These are phyloP conservation scores for Neotoma lepida DNA, from an alignment of 2,113 vertebrate genomes.

Conservation along the genomic window DNA sequence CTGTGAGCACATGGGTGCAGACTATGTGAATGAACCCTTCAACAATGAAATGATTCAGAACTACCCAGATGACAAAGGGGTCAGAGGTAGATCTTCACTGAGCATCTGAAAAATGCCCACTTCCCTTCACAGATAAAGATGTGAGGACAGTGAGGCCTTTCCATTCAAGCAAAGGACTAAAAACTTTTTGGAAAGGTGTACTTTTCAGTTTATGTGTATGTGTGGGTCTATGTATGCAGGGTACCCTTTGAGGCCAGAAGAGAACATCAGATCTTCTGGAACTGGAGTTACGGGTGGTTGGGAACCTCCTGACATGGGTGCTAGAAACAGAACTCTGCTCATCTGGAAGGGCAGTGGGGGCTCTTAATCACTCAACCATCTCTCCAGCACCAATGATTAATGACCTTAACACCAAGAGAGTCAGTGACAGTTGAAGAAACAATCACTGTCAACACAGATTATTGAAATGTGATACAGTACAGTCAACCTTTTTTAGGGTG, in stretches of 20 bases:
- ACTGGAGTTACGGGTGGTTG: background rate
- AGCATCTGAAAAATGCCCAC: background rate
- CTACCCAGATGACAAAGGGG: background rate
- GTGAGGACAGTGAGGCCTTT: slow-evolving; percentile 1
- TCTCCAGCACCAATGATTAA: background rate
- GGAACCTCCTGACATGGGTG: background rate
- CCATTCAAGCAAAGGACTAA: background rate
- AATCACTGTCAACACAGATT: background rate
- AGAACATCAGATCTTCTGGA: background rate
- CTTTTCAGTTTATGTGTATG: background rate
- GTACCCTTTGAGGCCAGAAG: background rate
- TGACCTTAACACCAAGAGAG: background rate
- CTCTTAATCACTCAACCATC: background rate
- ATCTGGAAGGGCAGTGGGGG: background rate
- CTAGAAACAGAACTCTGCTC: background rate
- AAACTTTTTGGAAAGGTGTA: background rate
- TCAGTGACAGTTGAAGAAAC: background rate
- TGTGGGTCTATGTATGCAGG: background rate
- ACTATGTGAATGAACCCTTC: background rate
- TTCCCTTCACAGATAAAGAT: slow-evolving; percentile 10
- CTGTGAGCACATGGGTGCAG: background rate
- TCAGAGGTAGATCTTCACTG: background rate
- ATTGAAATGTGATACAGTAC: background rate
- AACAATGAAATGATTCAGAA: slow-evolving; percentile 11
- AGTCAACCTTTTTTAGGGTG: background rate